phyloP scores from a whole-genome alignment of 2,888 invertebrate species.

The Thera obeliscata region DNA sequence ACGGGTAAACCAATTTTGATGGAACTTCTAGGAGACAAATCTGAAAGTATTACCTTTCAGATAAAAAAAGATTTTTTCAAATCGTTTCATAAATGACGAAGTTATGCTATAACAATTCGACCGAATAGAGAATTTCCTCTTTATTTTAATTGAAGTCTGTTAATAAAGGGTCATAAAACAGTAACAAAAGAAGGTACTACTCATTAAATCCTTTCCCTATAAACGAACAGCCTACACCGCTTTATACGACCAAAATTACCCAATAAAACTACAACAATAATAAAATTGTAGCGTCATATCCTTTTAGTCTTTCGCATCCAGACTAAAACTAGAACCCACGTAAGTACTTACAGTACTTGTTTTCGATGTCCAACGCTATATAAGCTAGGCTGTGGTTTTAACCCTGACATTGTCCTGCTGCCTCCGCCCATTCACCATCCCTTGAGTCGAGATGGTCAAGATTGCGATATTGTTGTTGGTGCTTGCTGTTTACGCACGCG shows the following conservation, averaged over 20 bases:
- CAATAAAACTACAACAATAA: constrained; percentile 29
- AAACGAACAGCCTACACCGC: constrained; percentile 14
- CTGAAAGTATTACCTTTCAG: too few relatives aligned
- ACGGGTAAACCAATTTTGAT: too few relatives aligned
- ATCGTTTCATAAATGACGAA: too few relatives aligned
- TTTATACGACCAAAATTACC: constrained; percentile 16
- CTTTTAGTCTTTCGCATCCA: constrained; percentile 75
- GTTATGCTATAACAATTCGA: too few relatives aligned
- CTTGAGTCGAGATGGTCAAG: constrained; percentile 57
- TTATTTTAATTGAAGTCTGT: too few relatives aligned
- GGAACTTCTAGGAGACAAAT: too few relatives aligned
- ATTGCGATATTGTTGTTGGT: constrained; percentile 52
- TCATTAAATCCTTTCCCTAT: constrained; percentile 21
- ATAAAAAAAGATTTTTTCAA: too few relatives aligned
- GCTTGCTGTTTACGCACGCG: constrained; percentile 44
- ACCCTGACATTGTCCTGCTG: constrained; percentile 79
- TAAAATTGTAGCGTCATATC: constrained; percentile 56
- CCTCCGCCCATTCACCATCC: constrained; percentile 52
- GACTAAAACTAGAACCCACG: constrained; percentile 78
- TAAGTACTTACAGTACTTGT: constrained; percentile 66
- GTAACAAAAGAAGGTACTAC: constrained; percentile 7
- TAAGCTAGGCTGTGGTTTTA: constrained; percentile 73
- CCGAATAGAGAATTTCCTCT: too few relatives aligned
- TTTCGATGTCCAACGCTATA: constrained; percentile 71
- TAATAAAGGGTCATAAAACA: not conserved